Percentiles rank a stretch among this genome's conserved stretches.
These are phyloP conservation scores for Mystacides longicornis DNA, from an alignment of 2,888 invertebrate genomes.

Conservation along the genomic window DNA sequence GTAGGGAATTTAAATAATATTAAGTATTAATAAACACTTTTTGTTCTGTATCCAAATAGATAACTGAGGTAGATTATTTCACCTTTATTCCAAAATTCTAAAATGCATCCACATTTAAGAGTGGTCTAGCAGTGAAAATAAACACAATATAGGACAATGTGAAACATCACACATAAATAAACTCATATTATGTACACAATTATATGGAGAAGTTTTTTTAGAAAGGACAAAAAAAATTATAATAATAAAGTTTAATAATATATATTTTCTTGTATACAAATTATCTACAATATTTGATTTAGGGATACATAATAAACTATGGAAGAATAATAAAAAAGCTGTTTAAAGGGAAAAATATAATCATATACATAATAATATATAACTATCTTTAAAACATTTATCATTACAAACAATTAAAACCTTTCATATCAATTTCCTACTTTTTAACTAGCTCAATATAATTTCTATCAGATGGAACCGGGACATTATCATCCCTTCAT, in stretches of 20 bases:
- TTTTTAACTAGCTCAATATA: neutral
- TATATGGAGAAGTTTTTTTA: too few relatives aligned
- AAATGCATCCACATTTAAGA: constrained; percentile 1
- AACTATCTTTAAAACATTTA: neutral
- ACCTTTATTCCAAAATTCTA: constrained; percentile 10
- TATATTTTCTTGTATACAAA: neutral
- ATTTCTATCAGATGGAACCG: neutral
- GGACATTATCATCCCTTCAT: neutral
- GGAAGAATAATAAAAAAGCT: neutral
- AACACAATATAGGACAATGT: too few relatives aligned
- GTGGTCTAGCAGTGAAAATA: too few relatives aligned
- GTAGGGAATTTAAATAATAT: constrained; percentile 13
- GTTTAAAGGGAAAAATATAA: neutral
- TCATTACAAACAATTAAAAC: neutral
- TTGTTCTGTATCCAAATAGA: constrained; percentile 45
- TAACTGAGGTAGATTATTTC: constrained; percentile 52
- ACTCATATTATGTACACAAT: too few relatives aligned
- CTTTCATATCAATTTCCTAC: neutral
- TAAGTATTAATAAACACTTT: constrained; percentile 37
- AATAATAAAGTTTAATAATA: too few relatives aligned
- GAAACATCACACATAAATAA: too few relatives aligned
- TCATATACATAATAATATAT: neutral
- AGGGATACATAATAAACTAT: neutral
- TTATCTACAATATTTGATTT: neutral
- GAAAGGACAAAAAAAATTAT: too few relatives aligned